A percentile compares a stretch with the other conserved stretches of the same genome.
Conservation (phyloP, 2,113 vertebrate species). For the Eira barbara region DNA sequence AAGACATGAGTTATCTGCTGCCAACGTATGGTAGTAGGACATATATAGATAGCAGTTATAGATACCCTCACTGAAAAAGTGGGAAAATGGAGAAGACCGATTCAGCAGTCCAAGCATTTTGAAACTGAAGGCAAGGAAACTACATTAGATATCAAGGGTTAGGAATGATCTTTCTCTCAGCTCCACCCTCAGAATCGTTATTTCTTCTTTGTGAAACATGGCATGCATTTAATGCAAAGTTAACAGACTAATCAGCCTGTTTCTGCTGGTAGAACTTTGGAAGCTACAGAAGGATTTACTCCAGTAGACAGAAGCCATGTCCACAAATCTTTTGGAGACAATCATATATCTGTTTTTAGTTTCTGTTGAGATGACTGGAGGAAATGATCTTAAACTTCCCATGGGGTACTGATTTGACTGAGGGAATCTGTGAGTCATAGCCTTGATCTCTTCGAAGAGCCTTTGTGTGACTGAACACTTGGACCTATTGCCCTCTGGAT, state of each 20-base stretch:
- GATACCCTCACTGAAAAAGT: not conserved
- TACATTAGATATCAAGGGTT: not conserved
- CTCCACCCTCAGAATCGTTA: not conserved
- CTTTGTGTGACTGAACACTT: not conserved
- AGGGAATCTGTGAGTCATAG: not conserved
- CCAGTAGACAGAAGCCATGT: not conserved
- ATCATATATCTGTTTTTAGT: not conserved
- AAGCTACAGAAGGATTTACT: not conserved
- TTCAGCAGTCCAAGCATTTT: not conserved
- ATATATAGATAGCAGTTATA: not conserved
- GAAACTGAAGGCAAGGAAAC: not conserved
- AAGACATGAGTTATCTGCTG: not conserved
- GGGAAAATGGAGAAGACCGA: not conserved
- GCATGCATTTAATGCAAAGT: not conserved
- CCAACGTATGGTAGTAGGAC: not conserved
- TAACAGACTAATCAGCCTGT: not conserved
- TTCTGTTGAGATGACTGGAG: not conserved
- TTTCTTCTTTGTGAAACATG: not conserved
- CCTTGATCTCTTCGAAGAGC: not conserved
- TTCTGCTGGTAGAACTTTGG: not conserved
- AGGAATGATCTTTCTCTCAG: not conserved
- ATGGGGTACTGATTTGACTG: not conserved
- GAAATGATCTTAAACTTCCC: not conserved
- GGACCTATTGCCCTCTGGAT: not conserved
- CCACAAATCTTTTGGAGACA: not conserved